These are phyloP conservation scores for Paracanthobrama guichenoti DNA, from an alignment of 2,113 vertebrate genomes.

Conservation along the genomic window DNA sequence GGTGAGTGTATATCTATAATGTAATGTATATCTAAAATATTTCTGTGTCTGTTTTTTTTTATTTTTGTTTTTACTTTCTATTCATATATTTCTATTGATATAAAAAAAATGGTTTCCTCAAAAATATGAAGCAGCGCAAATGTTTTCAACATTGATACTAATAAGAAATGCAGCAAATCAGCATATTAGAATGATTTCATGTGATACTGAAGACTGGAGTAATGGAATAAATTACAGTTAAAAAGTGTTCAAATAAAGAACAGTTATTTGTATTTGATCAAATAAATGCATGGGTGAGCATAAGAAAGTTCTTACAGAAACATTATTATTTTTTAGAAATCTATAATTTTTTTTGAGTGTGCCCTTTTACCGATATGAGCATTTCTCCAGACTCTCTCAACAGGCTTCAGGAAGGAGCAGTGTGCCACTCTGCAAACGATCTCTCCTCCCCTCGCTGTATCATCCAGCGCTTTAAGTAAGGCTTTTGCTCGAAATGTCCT, in stretches of 20 bases:
- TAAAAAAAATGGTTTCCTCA: too few relatives aligned
- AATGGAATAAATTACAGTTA: background rate
- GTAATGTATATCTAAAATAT: background rate
- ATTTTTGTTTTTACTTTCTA: too few relatives aligned
- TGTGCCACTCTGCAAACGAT: constrained; percentile 74
- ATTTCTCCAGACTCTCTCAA: constrained; percentile 71
- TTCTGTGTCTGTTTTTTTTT: background rate
- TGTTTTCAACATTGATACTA: background rate
- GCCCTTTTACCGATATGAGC: constrained; percentile 60
- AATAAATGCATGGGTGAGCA: background rate
- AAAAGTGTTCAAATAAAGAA: background rate
- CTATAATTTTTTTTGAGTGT: background rate
- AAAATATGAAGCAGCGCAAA: background rate
- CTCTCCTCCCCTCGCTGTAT: constrained; percentile 53
- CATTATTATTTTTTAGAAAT: background rate
- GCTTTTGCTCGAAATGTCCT: constrained; percentile 67
- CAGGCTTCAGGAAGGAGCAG: constrained; percentile 69
- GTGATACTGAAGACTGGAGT: background rate
- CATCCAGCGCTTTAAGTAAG: constrained; percentile 57
- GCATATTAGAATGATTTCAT: background rate
- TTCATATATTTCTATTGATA: too few relatives aligned
- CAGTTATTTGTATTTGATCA: background rate
- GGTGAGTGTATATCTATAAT: too few relatives aligned
- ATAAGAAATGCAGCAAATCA: background rate
- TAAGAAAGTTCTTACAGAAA: background rate